Conservation (phyloP, 2,888 invertebrate species). For the Apamea monoglypha region DNA sequence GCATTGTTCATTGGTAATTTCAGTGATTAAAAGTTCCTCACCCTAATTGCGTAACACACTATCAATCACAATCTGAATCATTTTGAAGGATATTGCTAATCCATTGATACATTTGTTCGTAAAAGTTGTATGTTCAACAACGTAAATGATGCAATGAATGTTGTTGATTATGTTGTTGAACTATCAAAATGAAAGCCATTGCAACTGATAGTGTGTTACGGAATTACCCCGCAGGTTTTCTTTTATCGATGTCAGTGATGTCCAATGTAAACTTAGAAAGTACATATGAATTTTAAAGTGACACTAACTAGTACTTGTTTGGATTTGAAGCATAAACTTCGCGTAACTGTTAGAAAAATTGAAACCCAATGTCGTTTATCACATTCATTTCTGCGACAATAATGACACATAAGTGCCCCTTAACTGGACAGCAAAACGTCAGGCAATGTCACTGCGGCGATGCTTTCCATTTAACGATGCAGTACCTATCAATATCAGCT, state of each 20-base stretch:
- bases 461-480: background rate
- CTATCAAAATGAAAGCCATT: no score
- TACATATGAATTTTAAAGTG: background rate
- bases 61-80: no score
- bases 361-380: background rate
- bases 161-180: no score
- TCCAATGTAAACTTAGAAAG: background rate
- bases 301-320: background rate
- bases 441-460: background rate
- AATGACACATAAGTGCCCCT: background rate
- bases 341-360: background rate
- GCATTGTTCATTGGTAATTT: background rate
- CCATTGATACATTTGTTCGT: no score
- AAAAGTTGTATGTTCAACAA: no score
- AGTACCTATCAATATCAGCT: background rate
- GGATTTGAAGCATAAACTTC: background rate
- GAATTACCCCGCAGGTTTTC: background rate
- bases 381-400: background rate
- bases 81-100: no score
- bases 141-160: no score
- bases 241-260: background rate
- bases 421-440: background rate
- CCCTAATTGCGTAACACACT: no score
- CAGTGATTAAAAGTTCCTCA: no score
- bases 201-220: no score